Evolutionary conservation across 2,797 vertebrate genomes (phyloP).

Genomic region (Podarcis lilfordi): DNA sequence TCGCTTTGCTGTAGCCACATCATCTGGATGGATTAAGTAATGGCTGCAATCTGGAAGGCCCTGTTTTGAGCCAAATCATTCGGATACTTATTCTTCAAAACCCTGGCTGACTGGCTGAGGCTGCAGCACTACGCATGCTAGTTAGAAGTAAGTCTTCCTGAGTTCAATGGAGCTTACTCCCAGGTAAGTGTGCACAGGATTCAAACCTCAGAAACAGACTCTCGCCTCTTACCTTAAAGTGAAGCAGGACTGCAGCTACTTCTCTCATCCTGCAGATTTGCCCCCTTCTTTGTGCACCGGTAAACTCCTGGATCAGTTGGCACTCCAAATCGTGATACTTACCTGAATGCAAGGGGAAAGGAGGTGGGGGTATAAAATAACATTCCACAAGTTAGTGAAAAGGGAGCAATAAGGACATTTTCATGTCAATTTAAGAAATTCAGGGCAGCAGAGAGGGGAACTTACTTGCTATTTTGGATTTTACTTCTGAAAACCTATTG

Average conservation of each 20-base stretch:
- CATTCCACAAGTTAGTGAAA: neutral
- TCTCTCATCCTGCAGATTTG: slow-evolving; percentile 98
- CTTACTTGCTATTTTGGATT: slow-evolving; percentile 99
- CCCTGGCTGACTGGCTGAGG: neutral
- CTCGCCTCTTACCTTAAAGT: slow-evolving; percentile 92
- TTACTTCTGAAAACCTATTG: slow-evolving; percentile 97
- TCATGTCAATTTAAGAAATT: neutral
- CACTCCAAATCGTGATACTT: slow-evolving; percentile 99
- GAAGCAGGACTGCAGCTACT: slow-evolving; percentile 95
- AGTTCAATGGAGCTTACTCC: neutral
- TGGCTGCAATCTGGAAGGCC: neutral
- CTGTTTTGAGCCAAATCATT: neutral
- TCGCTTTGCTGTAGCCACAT: neutral
- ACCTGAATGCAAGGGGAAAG: slow-evolving; percentile 79
- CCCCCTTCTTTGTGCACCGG: slow-evolving; percentile 90
- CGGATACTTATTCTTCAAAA: neutral
- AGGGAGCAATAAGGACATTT: neutral
- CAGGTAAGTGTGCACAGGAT: neutral
- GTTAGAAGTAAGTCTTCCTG: neutral
- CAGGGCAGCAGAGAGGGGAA: slow-evolving; percentile 55
- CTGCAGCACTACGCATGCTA: neutral
- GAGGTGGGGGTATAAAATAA: slow-evolving; percentile 33
- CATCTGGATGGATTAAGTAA: neutral
- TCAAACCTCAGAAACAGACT: neutral
- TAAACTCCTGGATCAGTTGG: slow-evolving; percentile 98